These are phyloP conservation scores for Eutolmus rufibarbis DNA, from an alignment of 2,888 invertebrate species.

Conservation along the genomic window DNA sequence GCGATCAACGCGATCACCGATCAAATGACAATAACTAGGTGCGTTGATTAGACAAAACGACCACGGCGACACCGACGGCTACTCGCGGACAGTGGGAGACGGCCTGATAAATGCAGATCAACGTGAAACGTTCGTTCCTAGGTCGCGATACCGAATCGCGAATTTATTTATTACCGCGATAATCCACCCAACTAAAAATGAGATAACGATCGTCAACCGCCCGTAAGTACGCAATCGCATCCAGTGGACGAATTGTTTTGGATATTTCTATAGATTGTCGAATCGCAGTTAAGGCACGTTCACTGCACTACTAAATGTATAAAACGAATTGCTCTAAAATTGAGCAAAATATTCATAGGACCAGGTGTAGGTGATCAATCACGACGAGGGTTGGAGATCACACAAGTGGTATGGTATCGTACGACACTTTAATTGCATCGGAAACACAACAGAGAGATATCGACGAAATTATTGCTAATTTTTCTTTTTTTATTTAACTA, in stretches of 20 bases:
- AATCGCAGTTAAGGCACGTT: background rate
- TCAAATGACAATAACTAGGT: slow-evolving; percentile 29
- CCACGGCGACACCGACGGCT: background rate
- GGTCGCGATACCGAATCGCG: background rate
- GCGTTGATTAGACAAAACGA: background rate
- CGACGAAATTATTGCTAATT: background rate
- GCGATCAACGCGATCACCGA: background rate
- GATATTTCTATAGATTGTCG: background rate
- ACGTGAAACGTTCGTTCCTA: background rate
- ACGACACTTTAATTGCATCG: background rate
- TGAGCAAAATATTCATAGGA: background rate
- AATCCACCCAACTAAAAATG: background rate
- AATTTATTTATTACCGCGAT: slow-evolving; percentile 1
- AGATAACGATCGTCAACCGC: background rate
- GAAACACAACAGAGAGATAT: background rate
- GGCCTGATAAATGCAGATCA: background rate
- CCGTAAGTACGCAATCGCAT: background rate
- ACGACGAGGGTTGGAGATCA: background rate
- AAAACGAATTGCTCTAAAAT: background rate
- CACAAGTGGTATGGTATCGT: background rate
- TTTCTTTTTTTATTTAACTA: background rate
- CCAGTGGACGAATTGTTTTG: background rate
- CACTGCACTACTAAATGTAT: background rate
- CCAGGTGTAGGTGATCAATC: background rate
- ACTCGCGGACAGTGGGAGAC: background rate